phyloP scores from a whole-genome alignment of 2,113 vertebrate genomes.

The Monarcha castaneiventris region DNA sequence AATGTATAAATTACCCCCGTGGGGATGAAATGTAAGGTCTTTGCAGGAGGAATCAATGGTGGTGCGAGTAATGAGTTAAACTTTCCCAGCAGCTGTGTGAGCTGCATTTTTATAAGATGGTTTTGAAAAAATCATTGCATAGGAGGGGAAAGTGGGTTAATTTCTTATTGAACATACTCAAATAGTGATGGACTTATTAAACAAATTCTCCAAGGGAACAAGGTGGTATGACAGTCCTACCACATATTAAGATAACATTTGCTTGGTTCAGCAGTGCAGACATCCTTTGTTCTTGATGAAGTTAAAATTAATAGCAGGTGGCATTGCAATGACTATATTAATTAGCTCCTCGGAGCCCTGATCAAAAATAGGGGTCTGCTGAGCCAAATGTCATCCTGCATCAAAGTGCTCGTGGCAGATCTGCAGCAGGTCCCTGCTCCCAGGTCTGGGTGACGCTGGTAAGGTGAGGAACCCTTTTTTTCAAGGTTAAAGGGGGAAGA shows the following conservation, averaged over 20 bases:
- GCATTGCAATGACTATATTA: background rate
- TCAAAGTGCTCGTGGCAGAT: background rate
- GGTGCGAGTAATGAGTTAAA: background rate
- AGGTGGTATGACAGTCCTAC: background rate
- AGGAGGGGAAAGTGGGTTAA: background rate
- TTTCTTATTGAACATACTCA: background rate
- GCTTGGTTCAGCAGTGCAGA: background rate
- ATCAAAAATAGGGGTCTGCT: background rate
- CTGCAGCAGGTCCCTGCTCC: background rate
- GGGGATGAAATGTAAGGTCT: background rate
- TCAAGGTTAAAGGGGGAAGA: background rate
- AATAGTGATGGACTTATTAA: background rate
- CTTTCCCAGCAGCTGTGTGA: background rate
- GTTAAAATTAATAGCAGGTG: background rate
- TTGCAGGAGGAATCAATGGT: background rate
- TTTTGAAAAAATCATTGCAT: background rate
- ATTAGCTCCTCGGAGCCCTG: background rate
- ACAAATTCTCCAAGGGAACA: background rate
- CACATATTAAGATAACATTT: background rate
- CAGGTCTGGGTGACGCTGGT: background rate
- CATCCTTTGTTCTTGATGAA: background rate
- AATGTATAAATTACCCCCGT: background rate
- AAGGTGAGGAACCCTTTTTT: background rate
- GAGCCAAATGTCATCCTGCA: background rate
- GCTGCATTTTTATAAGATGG: slow-evolving; percentile 6